Conservation (phyloP, 2,888 invertebrate species). For the Stenurella melanura region DNA sequence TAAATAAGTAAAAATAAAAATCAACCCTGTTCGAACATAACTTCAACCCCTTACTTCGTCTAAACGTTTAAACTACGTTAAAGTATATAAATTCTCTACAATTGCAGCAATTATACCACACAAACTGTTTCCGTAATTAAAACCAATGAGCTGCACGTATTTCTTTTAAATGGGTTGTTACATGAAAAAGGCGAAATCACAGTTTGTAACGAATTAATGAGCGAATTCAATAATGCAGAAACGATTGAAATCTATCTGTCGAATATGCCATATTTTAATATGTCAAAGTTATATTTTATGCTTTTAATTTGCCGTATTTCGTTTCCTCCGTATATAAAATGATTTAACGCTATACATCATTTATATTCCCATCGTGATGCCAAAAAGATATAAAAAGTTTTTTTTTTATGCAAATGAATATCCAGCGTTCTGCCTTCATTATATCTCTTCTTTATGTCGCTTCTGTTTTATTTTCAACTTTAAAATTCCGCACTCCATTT, state of each 20-base stretch:
- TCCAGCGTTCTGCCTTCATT: neutral
- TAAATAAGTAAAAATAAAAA: too few species aligned
- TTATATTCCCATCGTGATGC: slow-evolving; percentile 3
- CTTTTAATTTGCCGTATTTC: slow-evolving; percentile 26
- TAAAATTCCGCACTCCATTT: neutral
- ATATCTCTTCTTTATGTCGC: neutral
- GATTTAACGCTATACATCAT: slow-evolving; percentile 23
- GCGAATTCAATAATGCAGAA: slow-evolving; percentile 9
- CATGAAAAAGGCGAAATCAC: slow-evolving; percentile 7
- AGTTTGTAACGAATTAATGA: slow-evolving; percentile 25
- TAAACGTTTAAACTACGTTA: neutral
- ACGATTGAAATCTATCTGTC: slow-evolving; percentile 23
- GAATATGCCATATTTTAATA: slow-evolving; percentile 25
- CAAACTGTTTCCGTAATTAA: neutral
- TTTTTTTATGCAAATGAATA: slow-evolving; percentile 20
- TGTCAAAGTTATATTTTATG: slow-evolving; percentile 19
- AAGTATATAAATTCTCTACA: slow-evolving; percentile 5
- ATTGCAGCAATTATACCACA: neutral
- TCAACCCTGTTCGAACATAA: too few species aligned
- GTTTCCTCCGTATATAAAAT: slow-evolving; percentile 16
- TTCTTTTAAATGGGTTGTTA: slow-evolving; percentile 2
- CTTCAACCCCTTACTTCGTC: too few species aligned
- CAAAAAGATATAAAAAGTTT: slow-evolving; percentile 17
- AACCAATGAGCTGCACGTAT: neutral
- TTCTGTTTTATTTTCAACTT: slow-evolving; percentile 11